Evolutionary conservation across 2,113 vertebrate genomes (phyloP), one percentile per base, ranked within the genome.

Genomic region (Malurus cyaneus): DNA sequence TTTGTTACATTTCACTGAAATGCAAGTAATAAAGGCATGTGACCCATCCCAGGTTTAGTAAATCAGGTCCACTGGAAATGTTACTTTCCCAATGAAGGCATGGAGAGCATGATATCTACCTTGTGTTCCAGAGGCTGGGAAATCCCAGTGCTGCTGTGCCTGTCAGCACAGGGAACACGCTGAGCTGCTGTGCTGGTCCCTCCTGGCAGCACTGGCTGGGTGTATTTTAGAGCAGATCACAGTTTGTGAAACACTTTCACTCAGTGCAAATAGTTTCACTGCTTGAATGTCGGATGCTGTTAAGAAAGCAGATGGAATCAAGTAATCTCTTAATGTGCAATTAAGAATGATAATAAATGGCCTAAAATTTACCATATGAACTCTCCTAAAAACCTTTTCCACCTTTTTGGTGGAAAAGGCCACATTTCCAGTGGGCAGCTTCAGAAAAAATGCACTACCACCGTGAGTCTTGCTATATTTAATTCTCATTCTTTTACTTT

Each of bases 381-480:
- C 6, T 18, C 11, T 21, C 5, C 31, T 20, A 34, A 79, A 47
- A 31, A 41, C 10, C 1, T 31, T 52, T 53, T 70, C n/a, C n/a
- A n/a, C n/a, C n/a, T 41, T 52, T 36, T 36, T 36, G 18, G n/a
- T 28, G 5, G 41, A 36, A 39, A 49, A 76, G 15, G 28, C 8
- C 3, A 2, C 2, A 18, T 70, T 83, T 62, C 47, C 72, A 44
- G 32, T 6, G 3, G 53, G 31, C 39, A 39, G 65, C 52, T 8
- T 0, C 0, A 9, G 41, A 24, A 77, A 77, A 67, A 32, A 3
- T 5, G 47, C 12, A 3, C 5, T 13, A 20, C 6, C 6, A 1
- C 23, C 36, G 11, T 1, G 2, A 46, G 11, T 12, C 39, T 82
- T 2, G 0, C 72, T 61, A 21, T 8, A 20, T 32, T 78, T 34